Evolutionary conservation across 1,140 invertebrate genomes (phyloP), one percentile per base, ranked within the genome.

Genomic region (Tetramorium parvispinum): DNA sequence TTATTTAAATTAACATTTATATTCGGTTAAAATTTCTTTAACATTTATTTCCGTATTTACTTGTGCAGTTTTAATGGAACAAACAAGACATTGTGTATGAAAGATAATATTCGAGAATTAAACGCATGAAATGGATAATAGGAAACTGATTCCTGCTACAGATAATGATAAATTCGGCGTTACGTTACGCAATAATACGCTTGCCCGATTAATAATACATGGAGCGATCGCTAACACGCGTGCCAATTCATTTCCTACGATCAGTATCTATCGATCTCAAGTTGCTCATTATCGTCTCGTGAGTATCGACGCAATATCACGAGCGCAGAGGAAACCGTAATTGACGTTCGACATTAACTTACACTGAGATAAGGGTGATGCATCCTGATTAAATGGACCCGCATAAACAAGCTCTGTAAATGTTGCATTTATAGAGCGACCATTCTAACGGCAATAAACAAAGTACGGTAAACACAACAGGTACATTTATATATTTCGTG

Each of bases 261-360:
- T 46, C 37, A 18, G 10, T 40, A 59, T 57, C 63, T 55, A 70
- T 71, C 21, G 53, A 75, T n/a, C 24, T 55, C n/a, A 27, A 83
- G 40, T 46, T 70, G 53, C 68, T 73, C 53, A 83, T 83, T 83
- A 83, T 16, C 10, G 40, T 21, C 53, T 75, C 53, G 40, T 53
- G 53, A 37, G 24, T 27, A 59, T 57, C 66, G 53, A 71, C 11
- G 40, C 40, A 75, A 61, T 83, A 83, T 40, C 13, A 59, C 18
- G 51, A 75, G 40, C n/a, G 18, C 40, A 13, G 11, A 37, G 24
- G 53, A 73, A 81, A 55, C 49, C 11, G 5, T 70, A 81, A 73
- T 83, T 73, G 53, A 82, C 65, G 66, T 59, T 49, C 53, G 40
- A 59, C 51, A 59, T 70, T 59, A 82, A 75, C 79, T 83, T 75